Conservation (phyloP, 2,797 vertebrate species). For the Arrhamphus sclerolepis region DNA sequence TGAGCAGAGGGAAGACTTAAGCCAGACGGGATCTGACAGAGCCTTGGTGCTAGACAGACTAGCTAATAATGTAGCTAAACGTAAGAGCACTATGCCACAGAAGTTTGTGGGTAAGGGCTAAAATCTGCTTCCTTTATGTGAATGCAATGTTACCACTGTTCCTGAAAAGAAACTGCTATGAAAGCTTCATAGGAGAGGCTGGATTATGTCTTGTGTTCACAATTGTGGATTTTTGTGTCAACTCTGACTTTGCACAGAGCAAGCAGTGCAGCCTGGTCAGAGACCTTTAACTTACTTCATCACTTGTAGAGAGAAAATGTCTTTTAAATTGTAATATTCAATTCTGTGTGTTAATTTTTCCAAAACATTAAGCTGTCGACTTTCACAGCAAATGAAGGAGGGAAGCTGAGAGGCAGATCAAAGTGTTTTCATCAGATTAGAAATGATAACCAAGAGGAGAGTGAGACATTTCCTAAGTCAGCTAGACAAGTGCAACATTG, state of each 20-base stretch:
- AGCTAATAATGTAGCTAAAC: conserved; percentile 99
- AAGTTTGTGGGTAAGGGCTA: conserved; percentile 99
- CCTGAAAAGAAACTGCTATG: conserved; percentile 14
- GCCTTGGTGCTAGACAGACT: conserved; percentile 99
- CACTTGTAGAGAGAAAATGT: background rate
- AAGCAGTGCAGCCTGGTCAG: conserved; percentile 13
- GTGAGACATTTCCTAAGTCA: conserved; percentile 8
- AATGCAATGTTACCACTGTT: conserved; percentile 41
- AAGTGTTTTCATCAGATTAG: background rate
- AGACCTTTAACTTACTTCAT: conserved; percentile 10
- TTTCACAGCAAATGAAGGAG: background rate
- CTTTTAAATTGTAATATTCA: conserved; percentile 7
- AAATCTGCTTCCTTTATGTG: conserved; percentile 87
- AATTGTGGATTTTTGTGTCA: conserved; percentile 14
- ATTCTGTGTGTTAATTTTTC: conserved; percentile 3
- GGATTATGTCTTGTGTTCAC: conserved; percentile 23
- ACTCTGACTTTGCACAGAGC: conserved; percentile 41
- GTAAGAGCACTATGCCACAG: conserved; percentile 99
- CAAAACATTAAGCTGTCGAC: conserved; percentile 5
- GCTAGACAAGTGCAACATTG: conserved; percentile 8
- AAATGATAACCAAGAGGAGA: background rate
- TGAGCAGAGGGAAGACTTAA: conserved; percentile 98
- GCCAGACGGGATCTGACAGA: conserved; percentile 95
- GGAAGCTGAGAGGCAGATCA: conserved; percentile 1
- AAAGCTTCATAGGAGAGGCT: conserved; percentile 21